Conservation (phyloP, 2,797 vertebrate genomes). For the Telmatherina bonti region DNA sequence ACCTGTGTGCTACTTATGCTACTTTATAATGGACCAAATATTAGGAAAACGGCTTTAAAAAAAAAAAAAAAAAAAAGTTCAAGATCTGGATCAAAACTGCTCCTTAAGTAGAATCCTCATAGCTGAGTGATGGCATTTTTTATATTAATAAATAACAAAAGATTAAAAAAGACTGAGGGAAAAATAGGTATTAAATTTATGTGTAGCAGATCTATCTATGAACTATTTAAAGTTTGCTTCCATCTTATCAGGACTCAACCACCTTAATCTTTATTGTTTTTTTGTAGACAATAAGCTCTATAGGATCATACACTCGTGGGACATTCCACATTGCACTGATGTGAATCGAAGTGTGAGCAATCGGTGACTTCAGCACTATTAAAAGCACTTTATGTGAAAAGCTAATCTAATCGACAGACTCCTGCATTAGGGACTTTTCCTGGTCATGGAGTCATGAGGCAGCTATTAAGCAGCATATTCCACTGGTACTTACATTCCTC, state of each 20-base stretch:
- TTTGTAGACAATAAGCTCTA: neutral
- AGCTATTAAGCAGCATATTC: neutral
- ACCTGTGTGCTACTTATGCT: neutral
- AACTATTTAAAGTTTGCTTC: neutral
- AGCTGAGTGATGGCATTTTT: neutral
- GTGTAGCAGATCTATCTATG: neutral
- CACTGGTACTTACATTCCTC: slow-evolving; percentile 27
- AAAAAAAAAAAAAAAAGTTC: neutral
- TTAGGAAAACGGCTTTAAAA: neutral
- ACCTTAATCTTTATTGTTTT: neutral
- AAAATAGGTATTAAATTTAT: neutral
- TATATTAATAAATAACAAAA: neutral
- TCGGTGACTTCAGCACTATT: slow-evolving; percentile 19
- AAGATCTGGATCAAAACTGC: neutral
- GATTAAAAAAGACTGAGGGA: neutral
- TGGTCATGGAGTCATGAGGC: neutral
- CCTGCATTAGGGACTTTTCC: neutral
- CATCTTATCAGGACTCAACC: neutral
- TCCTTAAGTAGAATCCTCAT: neutral
- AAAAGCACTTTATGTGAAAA: neutral
- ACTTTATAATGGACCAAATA: neutral
- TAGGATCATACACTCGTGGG: neutral
- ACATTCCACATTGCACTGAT: neutral
- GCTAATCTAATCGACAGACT: neutral
- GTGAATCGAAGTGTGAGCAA: slow-evolving; percentile 10